These are phyloP conservation scores for Melolontha melolontha DNA, from an alignment of 2,888 invertebrate species.

Conservation along the genomic window DNA sequence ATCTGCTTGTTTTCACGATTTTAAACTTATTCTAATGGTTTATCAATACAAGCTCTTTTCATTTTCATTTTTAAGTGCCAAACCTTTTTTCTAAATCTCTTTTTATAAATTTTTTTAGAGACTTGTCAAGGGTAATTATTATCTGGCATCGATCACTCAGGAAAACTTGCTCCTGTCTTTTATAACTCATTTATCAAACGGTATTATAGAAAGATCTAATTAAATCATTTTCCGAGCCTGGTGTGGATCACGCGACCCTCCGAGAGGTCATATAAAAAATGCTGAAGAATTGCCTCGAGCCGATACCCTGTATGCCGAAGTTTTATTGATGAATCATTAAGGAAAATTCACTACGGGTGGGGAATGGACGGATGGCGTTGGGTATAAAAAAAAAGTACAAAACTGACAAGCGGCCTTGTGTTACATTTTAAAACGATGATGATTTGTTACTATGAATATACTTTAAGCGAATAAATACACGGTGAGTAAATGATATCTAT, in stretches of 20 bases:
- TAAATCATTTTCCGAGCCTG: conserved; percentile 20
- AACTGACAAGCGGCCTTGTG: not conserved
- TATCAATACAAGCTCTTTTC: too few species aligned
- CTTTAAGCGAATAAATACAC: not conserved
- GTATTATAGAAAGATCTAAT: conserved; percentile 15
- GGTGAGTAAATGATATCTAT: too few species aligned
- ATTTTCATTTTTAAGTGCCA: not conserved
- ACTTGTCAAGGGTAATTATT: conserved; percentile 8
- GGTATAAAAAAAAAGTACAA: not conserved
- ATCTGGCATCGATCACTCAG: conserved; percentile 24
- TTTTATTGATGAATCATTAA: conserved; percentile 35
- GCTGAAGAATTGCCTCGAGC: conserved; percentile 16
- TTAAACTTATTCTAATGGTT: too few species aligned
- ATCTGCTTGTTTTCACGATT: too few species aligned
- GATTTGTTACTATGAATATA: not conserved
- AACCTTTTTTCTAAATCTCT: not conserved
- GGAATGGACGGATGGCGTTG: not conserved
- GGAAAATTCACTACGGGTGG: not conserved
- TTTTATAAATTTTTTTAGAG: conserved; percentile 1
- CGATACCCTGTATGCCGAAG: conserved; percentile 14
- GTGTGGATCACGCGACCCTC: not conserved
- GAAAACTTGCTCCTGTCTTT: conserved; percentile 9
- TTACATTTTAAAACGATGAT: not conserved
- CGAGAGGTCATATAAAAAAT: not conserved
- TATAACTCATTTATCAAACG: conserved; percentile 32